Evolutionary conservation across 2,113 vertebrate species (phyloP).

Genomic region (Aegithalos caudatus): DNA sequence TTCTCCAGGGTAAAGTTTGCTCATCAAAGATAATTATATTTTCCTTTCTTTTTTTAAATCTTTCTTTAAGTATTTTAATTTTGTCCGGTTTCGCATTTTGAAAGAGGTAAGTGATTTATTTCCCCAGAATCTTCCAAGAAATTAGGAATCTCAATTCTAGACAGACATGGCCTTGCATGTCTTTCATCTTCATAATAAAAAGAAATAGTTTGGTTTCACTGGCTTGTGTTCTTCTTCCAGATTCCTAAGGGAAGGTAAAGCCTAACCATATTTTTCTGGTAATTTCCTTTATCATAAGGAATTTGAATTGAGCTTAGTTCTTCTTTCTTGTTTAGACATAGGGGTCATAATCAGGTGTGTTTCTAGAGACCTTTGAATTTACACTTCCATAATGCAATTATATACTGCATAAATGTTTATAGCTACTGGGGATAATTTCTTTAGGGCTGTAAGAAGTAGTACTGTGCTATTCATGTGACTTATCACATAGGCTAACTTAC

Average conservation of each 20-base stretch:
- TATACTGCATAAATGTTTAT: neutral
- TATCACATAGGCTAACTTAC: neutral
- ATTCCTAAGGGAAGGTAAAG: neutral
- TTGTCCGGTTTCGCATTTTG: neutral
- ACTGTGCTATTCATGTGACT: neutral
- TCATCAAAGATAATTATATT: neutral
- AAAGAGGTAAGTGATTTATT: constrained; percentile 4
- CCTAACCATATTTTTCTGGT: neutral
- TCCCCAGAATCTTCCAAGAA: neutral
- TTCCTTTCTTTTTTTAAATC: neutral
- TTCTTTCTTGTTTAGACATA: neutral
- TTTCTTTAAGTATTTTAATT: neutral
- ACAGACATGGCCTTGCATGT: neutral
- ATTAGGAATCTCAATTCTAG: neutral
- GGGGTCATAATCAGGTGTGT: neutral
- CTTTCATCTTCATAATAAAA: neutral
- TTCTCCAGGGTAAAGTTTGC: neutral
- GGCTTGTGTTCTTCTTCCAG: neutral
- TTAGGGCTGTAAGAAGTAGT: neutral
- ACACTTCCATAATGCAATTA: neutral
- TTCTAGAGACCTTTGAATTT: neutral
- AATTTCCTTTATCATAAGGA: neutral
- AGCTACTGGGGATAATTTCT: neutral
- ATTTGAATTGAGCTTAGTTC: neutral
- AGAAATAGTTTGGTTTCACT: neutral